Evolutionary conservation across 2,797 vertebrate species (phyloP).

Genomic region (Sternarchorhynchus goeldii): DNA sequence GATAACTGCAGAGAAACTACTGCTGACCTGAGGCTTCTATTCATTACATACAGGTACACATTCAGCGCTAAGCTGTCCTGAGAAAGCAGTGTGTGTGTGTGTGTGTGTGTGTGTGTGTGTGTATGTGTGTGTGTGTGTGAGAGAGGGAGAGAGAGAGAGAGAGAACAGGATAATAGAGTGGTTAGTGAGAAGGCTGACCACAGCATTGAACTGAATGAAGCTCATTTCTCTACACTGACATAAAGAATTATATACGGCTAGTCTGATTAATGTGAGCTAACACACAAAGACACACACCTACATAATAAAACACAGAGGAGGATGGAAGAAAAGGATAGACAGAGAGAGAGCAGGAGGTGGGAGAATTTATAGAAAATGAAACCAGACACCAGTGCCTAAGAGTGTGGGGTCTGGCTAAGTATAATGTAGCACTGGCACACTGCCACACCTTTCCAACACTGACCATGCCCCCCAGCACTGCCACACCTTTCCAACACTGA

Average conservation of each 20-base stretch:
- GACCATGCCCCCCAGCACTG: too few relatives aligned
- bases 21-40: slow-evolving; percentile 6
- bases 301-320: not conserved
- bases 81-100: too few relatives aligned
- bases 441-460: too few relatives aligned
- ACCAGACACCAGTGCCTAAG: too few relatives aligned
- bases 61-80: too few relatives aligned
- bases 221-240: slow-evolving; percentile 27
- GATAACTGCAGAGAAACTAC: not conserved
- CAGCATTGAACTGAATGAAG: slow-evolving; percentile 44
- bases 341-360: not conserved
- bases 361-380: not conserved
- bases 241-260: slow-evolving; percentile 32
- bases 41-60: not conserved
- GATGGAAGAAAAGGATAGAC: not conserved
- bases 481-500: too few relatives aligned
- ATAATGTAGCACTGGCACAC: too few relatives aligned
- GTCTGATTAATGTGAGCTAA: slow-evolving; percentile 46
- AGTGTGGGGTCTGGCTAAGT: too few relatives aligned
- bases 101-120: too few relatives aligned
- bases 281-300: not conserved
- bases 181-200: slow-evolving; percentile 35
- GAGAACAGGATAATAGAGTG: slow-evolving; percentile 33
- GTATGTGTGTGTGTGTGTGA: not conserved
- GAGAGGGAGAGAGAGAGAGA: slow-evolving; percentile 31